Evolutionary conservation across 2,797 vertebrate genomes (phyloP), one percentile per base, ranked within the genome.

Genomic region (Thamnophis elegans): DNA sequence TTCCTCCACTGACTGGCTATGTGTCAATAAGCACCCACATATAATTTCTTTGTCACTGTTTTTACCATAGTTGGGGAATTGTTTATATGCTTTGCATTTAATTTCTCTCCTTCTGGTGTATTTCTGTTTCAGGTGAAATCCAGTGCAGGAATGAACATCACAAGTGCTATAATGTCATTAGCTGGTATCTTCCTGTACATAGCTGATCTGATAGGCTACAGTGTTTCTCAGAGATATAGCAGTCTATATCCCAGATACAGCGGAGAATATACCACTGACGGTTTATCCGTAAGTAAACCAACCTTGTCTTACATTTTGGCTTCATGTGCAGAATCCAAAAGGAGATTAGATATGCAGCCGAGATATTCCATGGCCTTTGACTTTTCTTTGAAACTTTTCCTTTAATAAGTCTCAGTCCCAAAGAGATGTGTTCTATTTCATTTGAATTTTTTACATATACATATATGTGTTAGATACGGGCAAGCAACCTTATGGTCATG

Each of bases 181-280:
- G 36, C 0, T 92, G 91, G 95, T 42, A 96, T 93, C 0, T 93
- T 94, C 32, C 91, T 96, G 7, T 95, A 95, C 82, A 62, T 95
- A 85, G 89, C 89, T 87, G 96, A 96, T 1, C 55, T 92, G 32
- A 11, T 2, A 51, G 36, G 36, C 32, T 36, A 36, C 16, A 1
- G n/a, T n/a, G n/a, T n/a, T n/a, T n/a, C n/a, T n/a, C n/a, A n/a
- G n/a, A n/a, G n/a, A n/a, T n/a, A n/a, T n/a, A n/a, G n/a, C n/a
- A n/a, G n/a, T n/a, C n/a, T n/a, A n/a, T n/a, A n/a, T n/a, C n/a
- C n/a, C n/a, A n/a, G n/a, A n/a, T n/a, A n/a, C n/a, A n/a, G n/a
- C n/a, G n/a, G n/a, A n/a, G n/a, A n/a, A n/a, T n/a, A n/a, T n/a
- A n/a, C n/a, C n/a, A n/a, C n/a, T n/a, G n/a, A 5, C 11, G 26